Base-by-base conservation (phyloP, 2,888 invertebrate species). In the Leptura quadrifasciata region DNA sequence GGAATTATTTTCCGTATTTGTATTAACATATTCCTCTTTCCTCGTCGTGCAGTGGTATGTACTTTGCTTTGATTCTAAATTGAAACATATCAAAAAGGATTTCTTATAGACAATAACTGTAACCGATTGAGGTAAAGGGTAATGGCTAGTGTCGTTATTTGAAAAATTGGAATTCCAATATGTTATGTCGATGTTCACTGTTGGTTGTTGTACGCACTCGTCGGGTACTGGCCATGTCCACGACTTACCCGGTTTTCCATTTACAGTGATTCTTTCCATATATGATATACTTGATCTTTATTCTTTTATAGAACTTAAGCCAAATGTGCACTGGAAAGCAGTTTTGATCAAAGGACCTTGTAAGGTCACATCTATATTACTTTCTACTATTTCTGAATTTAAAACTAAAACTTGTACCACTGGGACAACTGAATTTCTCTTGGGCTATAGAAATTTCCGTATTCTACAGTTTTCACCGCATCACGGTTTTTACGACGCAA, bases 201-300 rank as follows among this genome's bases (percentile, higher is more conserved):
- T 74, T 80, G 83, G 81, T 78, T 77, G 81, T 82, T 76, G 79
- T 76, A 77, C 78, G 73, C 69, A 58, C 35, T 63, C 72, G 67
- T 69, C 57, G 58, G 47, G 58, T 58, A 69, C 69, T 58, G 82
- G 86, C 86, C 82, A 83, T 86, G 87, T 86, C 86, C 86, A 87
- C 79, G 78, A 81, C 86, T 89, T 88, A 88, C 89, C 89, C 88
- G 89, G 87, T 89, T 89, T 88, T 88, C 89, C 89, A 89, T 89
- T 89, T 89, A 89, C 89, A 89, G 89, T 89, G 89, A 89, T 89
- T 89, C 88, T 88, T 86, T 86, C 89, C 89, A 89, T 89, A 89
- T 89, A 89, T 89, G 89, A 89, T 89, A 88, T 89, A 89, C 89
- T 88, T 88, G 89, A 89, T 89, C 89, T 88, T 89, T 89, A 89